A percentile compares a stretch with the other conserved stretches of the same genome.
phyloP scores from a whole-genome alignment of 2,888 invertebrate species.

The Andrena haemorrhoa region DNA sequence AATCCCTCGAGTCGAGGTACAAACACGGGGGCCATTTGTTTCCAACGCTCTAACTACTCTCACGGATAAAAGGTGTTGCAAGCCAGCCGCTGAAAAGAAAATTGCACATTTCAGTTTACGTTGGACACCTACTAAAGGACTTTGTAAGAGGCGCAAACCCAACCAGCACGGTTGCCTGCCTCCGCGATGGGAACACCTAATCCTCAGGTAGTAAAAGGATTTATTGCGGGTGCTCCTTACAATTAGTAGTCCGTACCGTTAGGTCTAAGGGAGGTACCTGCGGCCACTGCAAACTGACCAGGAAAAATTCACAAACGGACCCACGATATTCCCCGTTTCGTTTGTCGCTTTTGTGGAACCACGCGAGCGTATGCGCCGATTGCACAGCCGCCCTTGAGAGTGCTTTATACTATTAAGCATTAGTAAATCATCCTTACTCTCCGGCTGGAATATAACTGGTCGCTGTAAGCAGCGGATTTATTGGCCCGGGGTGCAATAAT shows the following conservation, averaged over 20 bases:
- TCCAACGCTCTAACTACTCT: background rate
- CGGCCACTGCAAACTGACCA: background rate
- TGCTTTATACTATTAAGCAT: background rate
- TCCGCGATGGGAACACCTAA: constrained; percentile 36
- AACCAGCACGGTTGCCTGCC: background rate
- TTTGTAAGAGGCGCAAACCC: background rate
- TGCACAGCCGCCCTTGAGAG: background rate
- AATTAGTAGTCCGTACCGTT: constrained; percentile 53
- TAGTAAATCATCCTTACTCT: constrained; percentile 6
- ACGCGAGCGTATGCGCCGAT: background rate
- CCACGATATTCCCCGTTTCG: background rate
- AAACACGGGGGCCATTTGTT: background rate
- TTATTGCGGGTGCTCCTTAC: constrained; percentile 51
- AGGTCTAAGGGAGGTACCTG: constrained; percentile 25
- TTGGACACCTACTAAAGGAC: background rate
- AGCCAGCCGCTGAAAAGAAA: background rate
- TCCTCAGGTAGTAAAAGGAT: constrained; percentile 58
- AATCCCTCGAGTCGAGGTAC: background rate
- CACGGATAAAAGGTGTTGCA: background rate
- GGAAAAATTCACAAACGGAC: constrained; percentile 14
- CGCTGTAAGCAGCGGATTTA: background rate
- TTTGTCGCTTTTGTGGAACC: background rate
- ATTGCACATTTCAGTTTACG: background rate
- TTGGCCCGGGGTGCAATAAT: background rate
- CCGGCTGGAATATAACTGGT: background rate